Percentiles rank a stretch among this genome's conserved stretches.
phyloP scores from a whole-genome alignment of 2,113 vertebrate genomes.

The Oncorhynchus tshawytscha region DNA sequence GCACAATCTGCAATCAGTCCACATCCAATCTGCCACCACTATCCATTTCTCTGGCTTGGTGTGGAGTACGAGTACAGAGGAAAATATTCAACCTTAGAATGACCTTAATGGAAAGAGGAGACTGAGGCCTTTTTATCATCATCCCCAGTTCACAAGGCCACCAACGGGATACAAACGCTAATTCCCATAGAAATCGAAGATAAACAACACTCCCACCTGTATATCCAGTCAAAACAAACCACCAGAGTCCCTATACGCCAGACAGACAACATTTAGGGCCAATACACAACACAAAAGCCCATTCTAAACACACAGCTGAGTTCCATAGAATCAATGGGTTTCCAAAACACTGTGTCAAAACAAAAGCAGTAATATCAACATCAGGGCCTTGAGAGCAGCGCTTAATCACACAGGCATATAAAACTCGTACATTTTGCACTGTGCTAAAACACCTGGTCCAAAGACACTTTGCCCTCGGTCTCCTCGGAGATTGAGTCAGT shows the following conservation, averaged over 20 bases:
- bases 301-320: too few relatives aligned
- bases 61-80: not conserved
- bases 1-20: conserved; percentile 31
- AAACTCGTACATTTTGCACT: conserved; percentile 26
- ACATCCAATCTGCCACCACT: conserved; percentile 33
- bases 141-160: conserved; percentile 14
- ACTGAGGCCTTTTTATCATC: conserved; percentile 25
- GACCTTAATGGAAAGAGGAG: conserved; percentile 7
- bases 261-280: too few relatives aligned
- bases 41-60: conserved; percentile 28
- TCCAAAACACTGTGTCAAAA: not conserved
- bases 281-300: too few relatives aligned
- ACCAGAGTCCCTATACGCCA: not conserved
- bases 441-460: conserved; percentile 18
- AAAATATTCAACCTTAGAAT: conserved; percentile 14
- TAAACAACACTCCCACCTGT: conserved; percentile 3
- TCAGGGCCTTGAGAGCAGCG: conserved; percentile 1
- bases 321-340: not conserved
- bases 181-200: conserved; percentile 20
- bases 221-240: conserved; percentile 4
- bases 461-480: conserved; percentile 26
- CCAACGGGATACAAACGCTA: conserved; percentile 20
- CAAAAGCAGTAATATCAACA: not conserved
- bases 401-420: conserved; percentile 18
- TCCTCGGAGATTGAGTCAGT: conserved; percentile 29